These are phyloP conservation scores for Petrocephalus sullivani DNA, from an alignment of 2,797 vertebrate species.

Conservation along the genomic window DNA sequence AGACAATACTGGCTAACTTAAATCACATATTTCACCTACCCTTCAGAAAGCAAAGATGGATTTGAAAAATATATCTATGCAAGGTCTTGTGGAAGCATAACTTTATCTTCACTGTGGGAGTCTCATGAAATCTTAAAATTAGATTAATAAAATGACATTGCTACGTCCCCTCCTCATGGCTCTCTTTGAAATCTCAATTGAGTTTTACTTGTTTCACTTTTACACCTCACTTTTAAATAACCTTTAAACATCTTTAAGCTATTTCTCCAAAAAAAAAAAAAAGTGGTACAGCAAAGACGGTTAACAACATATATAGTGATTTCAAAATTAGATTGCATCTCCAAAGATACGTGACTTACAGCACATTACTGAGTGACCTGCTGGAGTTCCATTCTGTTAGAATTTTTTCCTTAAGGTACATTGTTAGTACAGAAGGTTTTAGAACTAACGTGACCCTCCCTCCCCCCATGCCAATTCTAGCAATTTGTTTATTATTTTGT, in stretches of 20 bases:
- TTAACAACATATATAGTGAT: neutral
- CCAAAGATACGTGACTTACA: neutral
- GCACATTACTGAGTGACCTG: neutral
- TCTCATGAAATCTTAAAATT: slow-evolving; percentile 5
- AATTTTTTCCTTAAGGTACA: neutral
- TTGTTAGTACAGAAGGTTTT: neutral
- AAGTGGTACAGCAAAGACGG: neutral
- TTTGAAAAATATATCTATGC: neutral
- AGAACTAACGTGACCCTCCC: neutral
- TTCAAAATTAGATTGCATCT: neutral
- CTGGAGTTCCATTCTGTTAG: neutral
- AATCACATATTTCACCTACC: slow-evolving; percentile 2
- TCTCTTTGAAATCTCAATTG: slow-evolving; percentile 1
- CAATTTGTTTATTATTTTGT: neutral
- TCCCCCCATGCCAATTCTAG: neutral
- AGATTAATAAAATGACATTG: slow-evolving; percentile 11
- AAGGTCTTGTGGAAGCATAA: neutral
- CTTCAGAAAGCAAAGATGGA: neutral
- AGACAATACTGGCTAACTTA: neutral
- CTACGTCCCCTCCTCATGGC: neutral
- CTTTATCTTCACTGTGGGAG: neutral
- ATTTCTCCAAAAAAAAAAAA: neutral
- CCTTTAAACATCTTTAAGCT: neutral
- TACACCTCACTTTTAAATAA: neutral
- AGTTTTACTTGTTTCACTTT: neutral